These are phyloP conservation scores for Furnarius figulus DNA, from an alignment of 2,113 vertebrate species.

Conservation along the genomic window DNA sequence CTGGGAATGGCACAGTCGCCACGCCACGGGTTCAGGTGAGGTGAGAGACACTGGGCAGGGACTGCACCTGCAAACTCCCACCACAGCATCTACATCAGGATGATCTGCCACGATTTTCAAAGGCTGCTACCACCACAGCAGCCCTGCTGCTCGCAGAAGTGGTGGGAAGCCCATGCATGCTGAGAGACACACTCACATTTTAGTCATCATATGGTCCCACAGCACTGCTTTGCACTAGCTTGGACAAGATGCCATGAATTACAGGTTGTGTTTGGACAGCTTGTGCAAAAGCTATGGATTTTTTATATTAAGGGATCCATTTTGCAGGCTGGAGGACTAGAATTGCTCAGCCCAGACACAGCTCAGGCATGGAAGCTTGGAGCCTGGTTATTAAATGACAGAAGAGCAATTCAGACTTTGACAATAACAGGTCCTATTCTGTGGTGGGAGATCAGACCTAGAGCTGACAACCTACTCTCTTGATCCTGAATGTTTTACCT, in stretches of 20 bases:
- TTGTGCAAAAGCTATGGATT: neutral
- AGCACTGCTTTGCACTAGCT: neutral
- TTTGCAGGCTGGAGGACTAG: neutral
- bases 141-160: neutral
- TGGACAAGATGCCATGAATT: neutral
- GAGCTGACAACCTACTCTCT: neutral
- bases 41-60: neutral
- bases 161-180: neutral
- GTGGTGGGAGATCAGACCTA: neutral
- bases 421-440: neutral
- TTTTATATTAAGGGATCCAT: neutral
- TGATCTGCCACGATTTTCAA: fast-evolving
- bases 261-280: neutral
- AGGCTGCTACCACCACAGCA: neutral
- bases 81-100: neutral
- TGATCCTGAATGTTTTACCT: neutral
- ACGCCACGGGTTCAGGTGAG: neutral
- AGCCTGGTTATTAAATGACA: neutral
- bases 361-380: neutral
- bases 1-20: neutral
- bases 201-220: neutral
- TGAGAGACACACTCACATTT: neutral
- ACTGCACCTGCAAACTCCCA: neutral
- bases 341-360: neutral
- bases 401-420: neutral